Evolutionary conservation across 2,113 vertebrate species (phyloP), one percentile per base, ranked within the genome.

Genomic region (Thinocorus orbignyianus): DNA sequence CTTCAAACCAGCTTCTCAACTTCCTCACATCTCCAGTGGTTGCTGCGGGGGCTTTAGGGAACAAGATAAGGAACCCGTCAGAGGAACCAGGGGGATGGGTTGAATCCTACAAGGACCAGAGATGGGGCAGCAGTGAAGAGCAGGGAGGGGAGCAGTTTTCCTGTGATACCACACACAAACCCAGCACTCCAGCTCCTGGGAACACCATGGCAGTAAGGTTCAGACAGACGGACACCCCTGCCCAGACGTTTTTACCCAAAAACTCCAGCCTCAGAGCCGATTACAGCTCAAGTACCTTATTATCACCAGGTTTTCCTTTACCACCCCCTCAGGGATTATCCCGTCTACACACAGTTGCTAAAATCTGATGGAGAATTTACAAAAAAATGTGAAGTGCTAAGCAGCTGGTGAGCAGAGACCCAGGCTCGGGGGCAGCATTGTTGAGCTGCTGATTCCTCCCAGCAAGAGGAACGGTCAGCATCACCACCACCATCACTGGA

Each of bases 311-410:
- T 17, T 81, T 30, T 31, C 87, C 73, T 2, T 62, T 37, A 18
- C 41, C 41, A 41, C 41, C 41, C 13, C 41, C 41, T 13, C 41
- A 41, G 0, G 93, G 96, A 96, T 97, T 91, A 95, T 88, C 93
- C 93, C 0, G 66, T 95, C 94, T 92, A 23, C 78, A 23, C 54
- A 14, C 37, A 2, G 66, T 1, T 8, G 58, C 82, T 37, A 10
- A 96, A 95, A 96, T 93, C 95, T 77, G 81, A 30, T 92, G 90
- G 87, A 71, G 93, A 94, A 96, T 95, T 90, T 3, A 25, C 31
- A 14, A 48, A 48, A 51, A 54, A 52, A 72, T 41, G 61, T 6
- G 8, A 19, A 2, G 81, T 2, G 48, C n/a, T 58, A 10, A 66
- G 35, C 51, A 72, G 60, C 66, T 49, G 5, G 26, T 7, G 42